Evolutionary conservation across 2,797 vertebrate genomes (phyloP), one percentile per base, ranked within the genome.

Genomic region (Pseudochirops corinnae): DNA sequence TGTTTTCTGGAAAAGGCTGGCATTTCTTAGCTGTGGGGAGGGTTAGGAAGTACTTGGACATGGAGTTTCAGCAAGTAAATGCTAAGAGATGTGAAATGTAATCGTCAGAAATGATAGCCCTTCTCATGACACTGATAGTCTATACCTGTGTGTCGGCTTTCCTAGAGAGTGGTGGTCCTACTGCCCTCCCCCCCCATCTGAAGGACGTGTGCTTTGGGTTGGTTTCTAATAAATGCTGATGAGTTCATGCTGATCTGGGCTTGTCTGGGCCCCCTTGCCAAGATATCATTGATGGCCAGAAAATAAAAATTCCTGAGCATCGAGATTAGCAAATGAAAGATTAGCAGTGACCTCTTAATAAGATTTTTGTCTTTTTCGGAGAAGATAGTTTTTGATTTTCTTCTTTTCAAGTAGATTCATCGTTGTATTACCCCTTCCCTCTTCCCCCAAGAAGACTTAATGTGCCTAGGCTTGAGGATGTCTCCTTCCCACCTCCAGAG

Each of bases 381-480:
- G 12, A 56, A 90, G 92, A 55, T 55, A 39, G 93, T 67, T 94
- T 60, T 67, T 29, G 2, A 31, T 90, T 1, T 93, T 39, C 56
- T 67, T 56, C 0, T 46, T 55, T 55, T 92, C 91, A 93, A 92
- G 91, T 90, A 96, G 92, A 90, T 57, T 16, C 29, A 14, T 93
- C 92, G 12, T 90, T 91, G 2, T 12, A 39, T 5, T 57, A 24
- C 46, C 6, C 11, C 12, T 1, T 21, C 1, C 3, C 33, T 33
- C 1, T 16, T 9, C 14, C 18, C 13, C 56, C 93, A 56, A 60
- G 95, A 21, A 33, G 4, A 93, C n/a, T 93, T 10, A 33, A 31
- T 92, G 60, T 94, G 16, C 92, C 95, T 93, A 96, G 95, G 56
- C 90, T 92, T 92, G 92, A 74, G 95, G 90, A 87, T 95, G 90